Evolutionary conservation across 2,113 vertebrate species (phyloP).

Genomic region (Grallaria varia): DNA sequence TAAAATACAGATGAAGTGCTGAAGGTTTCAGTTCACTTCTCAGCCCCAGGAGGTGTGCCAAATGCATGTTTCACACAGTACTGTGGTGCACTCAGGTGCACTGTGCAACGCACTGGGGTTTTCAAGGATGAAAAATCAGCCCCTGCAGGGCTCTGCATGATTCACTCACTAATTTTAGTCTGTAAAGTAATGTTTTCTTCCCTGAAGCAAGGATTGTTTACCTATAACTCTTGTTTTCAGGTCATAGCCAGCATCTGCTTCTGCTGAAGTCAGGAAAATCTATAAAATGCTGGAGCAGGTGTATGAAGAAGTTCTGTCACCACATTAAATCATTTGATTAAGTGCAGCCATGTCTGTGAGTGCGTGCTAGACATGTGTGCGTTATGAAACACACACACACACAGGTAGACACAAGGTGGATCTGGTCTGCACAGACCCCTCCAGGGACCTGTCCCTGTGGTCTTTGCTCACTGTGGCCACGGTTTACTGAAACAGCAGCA

Average conservation of each 20-base stretch:
- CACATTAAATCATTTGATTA: background rate
- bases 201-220: background rate
- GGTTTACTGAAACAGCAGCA: background rate
- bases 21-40: background rate
- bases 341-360: background rate
- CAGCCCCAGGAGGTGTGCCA: background rate
- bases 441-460: background rate
- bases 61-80: background rate
- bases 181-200: background rate
- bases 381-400: background rate
- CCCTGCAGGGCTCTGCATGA: background rate
- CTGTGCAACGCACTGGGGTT: background rate
- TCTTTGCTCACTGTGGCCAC: background rate
- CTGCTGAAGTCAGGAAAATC: background rate
- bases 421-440: background rate
- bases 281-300: background rate
- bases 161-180: background rate
- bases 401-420: background rate
- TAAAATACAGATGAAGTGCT: conserved; percentile 24
- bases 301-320: background rate
- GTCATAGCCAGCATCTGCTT: background rate
- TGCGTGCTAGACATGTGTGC: background rate
- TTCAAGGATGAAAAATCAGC: background rate
- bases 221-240: background rate
- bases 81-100: background rate